Evolutionary conservation across 2,797 vertebrate genomes (phyloP), one percentile per base, ranked within the genome.

Genomic region (Sciaenops ocellatus): DNA sequence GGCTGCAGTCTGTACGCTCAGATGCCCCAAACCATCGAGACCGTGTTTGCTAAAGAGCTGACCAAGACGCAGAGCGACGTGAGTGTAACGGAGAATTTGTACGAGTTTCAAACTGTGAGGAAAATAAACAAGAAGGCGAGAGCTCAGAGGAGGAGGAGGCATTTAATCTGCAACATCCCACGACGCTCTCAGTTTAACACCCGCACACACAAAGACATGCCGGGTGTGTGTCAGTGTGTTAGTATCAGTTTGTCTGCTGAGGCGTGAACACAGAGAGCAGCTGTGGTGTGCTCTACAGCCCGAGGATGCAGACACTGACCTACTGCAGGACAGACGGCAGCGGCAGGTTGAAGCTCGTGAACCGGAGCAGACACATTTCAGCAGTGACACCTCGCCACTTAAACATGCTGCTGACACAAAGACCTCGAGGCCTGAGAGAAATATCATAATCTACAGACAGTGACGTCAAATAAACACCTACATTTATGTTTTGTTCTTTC

Each of bases 21-120:
- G 87, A 98, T 99, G 98, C 97, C 98, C 12, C 96, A 97, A 67
- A 99, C 98, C 79, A 96, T 98, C 46, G 96, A 99, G 89, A 99
- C 96, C 0, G 96, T 95, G 12, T 97, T 99, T 60, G 96, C 96
- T 0, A 96, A 95, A 90, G 95, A 98, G 92, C 89, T 97, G 60
- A 93, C 88, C 10, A 95, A 92, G 72, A 95, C 96, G n/a, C 97
- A 97, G 94, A 99, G 98, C 69, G 93, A 97, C 76, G 98, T 99
- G 87, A 85, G 93, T 85, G 46, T 1, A 20, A 22, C 24, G 38
- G 2, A 42, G 47, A 13, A 20, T n/a, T 28, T 54, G 6, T 26
- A 26, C 6, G 15, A 30, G 16, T 3, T 56, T 30, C 16, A 30
- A 34, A 56, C 55, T 34, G 38, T 38, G 41, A 41, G 38, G 3